A percentile compares a stretch with the other conserved stretches of the same genome.
phyloP scores from a whole-genome alignment of 2,797 vertebrate genomes.

The Champsocephalus esox region DNA sequence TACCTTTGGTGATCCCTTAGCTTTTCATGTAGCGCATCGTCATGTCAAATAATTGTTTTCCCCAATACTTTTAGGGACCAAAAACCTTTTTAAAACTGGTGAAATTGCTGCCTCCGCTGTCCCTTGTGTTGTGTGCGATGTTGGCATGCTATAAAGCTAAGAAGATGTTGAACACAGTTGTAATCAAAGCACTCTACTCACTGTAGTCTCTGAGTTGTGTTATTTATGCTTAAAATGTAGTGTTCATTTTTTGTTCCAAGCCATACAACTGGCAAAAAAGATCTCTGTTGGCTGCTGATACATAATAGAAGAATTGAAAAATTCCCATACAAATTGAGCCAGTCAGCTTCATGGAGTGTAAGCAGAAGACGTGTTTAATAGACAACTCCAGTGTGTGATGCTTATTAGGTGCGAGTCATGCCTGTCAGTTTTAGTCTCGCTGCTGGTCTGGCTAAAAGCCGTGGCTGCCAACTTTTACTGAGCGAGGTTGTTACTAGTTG shows the following conservation, averaged over 20 bases:
- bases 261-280: neutral
- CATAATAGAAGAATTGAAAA: neutral
- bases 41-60: no score
- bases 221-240: neutral
- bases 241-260: neutral
- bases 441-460: constrained; percentile 45
- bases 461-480: constrained; percentile 47
- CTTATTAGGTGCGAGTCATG: constrained; percentile 57
- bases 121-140: neutral
- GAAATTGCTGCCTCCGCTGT: neutral
- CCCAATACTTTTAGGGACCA: neutral
- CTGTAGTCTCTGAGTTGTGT: constrained; percentile 1
- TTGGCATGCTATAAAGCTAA: neutral
- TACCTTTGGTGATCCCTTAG: neutral
- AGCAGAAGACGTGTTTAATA: constrained; percentile 21
- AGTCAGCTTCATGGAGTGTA: constrained; percentile 1
- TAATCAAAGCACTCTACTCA: neutral
- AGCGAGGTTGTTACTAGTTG: constrained; percentile 67
- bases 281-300: constrained; percentile 1
- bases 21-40: neutral
- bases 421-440: constrained; percentile 52
- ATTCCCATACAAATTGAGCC: neutral
- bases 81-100: neutral
- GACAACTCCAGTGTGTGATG: constrained; percentile 38
- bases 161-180: neutral